A percentile compares a stretch with the other conserved stretches of the same genome.
phyloP scores from a whole-genome alignment of 64 coral and sea anemone genomes.

The Orbicella faveolata region DNA sequence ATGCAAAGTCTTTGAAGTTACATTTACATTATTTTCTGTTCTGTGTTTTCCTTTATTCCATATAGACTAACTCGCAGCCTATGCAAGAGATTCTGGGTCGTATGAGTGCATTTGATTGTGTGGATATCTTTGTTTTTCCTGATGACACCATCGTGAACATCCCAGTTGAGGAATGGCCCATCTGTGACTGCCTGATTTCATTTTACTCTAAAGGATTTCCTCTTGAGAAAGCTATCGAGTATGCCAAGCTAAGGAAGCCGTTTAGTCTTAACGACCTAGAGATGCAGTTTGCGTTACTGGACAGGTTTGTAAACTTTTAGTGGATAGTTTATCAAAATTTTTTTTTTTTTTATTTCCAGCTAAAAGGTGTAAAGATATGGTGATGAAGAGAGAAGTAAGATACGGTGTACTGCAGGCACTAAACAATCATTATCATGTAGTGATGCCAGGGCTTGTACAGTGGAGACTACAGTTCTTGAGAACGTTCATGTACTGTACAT shows the following conservation, averaged over 20 bases:
- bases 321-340: no score
- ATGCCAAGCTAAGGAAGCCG: constrained; percentile 81
- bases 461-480: no score
- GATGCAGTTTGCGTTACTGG: constrained; percentile 73
- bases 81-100: constrained; percentile 93
- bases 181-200: constrained; percentile 92
- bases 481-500: no score
- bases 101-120: constrained; percentile 72
- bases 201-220: constrained; percentile 97
- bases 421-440: no score
- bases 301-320: constrained; percentile 58
- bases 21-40: not conserved
- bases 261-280: constrained; percentile 85
- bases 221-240: constrained; percentile 81
- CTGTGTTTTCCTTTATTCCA: not conserved
- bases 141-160: constrained; percentile 80
- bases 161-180: constrained; percentile 89
- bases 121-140: constrained; percentile 84
- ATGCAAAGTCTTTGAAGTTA: not conserved
- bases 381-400: no score
- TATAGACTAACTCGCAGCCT: constrained; percentile 84
- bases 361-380: no score
- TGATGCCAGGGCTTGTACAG: no score
- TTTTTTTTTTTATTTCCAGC: no score
- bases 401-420: no score